Conservation (phyloP, 2,113 vertebrate species). For the Daphoenositta chrysoptera region DNA sequence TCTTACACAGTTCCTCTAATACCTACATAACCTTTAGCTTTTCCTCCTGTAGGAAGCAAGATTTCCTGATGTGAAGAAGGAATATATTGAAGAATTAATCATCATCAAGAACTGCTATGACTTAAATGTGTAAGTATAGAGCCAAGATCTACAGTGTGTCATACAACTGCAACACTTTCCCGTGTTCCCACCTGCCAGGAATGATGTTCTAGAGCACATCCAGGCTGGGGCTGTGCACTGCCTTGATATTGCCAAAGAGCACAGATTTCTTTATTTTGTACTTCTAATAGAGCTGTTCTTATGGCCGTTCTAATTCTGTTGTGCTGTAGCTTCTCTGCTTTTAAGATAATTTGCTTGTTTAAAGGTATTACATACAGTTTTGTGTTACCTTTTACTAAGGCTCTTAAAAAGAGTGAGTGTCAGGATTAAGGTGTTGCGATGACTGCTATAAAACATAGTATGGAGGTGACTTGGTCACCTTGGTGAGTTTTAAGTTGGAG, state of each 20-base stretch:
- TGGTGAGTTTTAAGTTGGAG: not conserved
- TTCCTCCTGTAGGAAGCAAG: conserved; percentile 73
- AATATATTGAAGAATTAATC: conserved; percentile 78
- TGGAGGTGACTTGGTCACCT: too few relatives aligned
- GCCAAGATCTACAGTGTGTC: not conserved
- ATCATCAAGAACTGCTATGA: conserved; percentile 75
- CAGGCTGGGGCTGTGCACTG: not conserved
- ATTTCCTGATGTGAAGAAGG: conserved; percentile 76
- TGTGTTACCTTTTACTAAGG: not conserved
- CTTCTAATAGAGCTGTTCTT: not conserved
- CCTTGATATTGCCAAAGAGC: not conserved
- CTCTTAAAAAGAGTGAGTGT: not conserved
- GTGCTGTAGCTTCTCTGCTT: not conserved
- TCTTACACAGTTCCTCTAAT: not conserved
- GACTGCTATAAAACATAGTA: not conserved
- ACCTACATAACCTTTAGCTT: not conserved
- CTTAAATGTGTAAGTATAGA: conserved; percentile 78
- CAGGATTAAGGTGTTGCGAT: not conserved
- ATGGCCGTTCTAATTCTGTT: not conserved
- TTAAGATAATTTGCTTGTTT: not conserved
- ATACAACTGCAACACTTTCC: not conserved
- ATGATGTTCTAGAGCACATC: not conserved
- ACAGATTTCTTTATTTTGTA: not conserved
- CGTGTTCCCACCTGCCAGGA: not conserved
- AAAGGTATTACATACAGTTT: not conserved